Percentiles rank a stretch among this genome's conserved stretches.
These are phyloP conservation scores for Limenitis camilla DNA, from an alignment of 2,888 invertebrate genomes.

Conservation along the genomic window DNA sequence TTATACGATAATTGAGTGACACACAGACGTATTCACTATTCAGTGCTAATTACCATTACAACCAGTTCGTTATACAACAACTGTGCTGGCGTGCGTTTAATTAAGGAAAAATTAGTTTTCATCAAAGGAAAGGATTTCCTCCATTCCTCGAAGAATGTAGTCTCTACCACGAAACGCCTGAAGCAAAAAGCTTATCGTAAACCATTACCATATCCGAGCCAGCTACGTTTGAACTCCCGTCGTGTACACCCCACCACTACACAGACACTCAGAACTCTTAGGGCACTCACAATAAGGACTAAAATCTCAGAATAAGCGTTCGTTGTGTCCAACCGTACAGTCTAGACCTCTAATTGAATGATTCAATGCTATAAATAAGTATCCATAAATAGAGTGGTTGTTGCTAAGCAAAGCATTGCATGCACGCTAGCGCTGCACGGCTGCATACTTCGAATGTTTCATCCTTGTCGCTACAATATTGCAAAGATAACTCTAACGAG, in stretches of 20 bases:
- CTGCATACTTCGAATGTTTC: constrained; percentile 12
- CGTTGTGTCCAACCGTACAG: constrained; percentile 22
- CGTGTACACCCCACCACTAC: background rate
- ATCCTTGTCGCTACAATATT: constrained; percentile 3
- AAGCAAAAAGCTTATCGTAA: constrained; percentile 17
- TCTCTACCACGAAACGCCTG: constrained; percentile 15
- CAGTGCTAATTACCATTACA: constrained; percentile 5
- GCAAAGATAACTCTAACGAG: constrained; percentile 5
- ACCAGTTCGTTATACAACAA: background rate
- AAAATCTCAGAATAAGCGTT: constrained; percentile 8
- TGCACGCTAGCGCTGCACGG: constrained; percentile 8
- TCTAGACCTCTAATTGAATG: constrained; percentile 53
- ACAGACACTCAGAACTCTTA: background rate
- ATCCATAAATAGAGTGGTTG: constrained; percentile 42
- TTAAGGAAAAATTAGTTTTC: background rate
- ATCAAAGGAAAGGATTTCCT: constrained; percentile 9
- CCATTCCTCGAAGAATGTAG: constrained; percentile 17
- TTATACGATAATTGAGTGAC: background rate
- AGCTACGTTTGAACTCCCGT: constrained; percentile 10
- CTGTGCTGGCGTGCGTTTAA: background rate
- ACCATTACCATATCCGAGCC: constrained; percentile 13
- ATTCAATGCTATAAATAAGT: constrained; percentile 49
- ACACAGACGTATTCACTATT: background rate
- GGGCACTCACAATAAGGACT: constrained; percentile 6
- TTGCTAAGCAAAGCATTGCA: constrained; percentile 36